Evolutionary conservation across 1,140 invertebrate species (phyloP), one percentile per base, ranked within the genome.

Genomic region (Dysdera silvatica): DNA sequence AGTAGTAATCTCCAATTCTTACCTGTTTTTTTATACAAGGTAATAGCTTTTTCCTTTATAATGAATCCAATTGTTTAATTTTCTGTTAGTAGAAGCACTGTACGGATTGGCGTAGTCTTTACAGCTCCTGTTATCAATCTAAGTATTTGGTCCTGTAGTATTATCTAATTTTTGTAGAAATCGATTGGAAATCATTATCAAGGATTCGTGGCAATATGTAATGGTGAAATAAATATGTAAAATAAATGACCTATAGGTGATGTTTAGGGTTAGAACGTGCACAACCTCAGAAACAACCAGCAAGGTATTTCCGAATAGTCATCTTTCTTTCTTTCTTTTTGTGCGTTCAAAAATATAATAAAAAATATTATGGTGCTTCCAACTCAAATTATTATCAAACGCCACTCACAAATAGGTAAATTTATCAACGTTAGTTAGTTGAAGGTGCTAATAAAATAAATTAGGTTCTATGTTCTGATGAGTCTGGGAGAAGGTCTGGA

Each of bases 391-490:
- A 23, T 23, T 14, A 20, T 26, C 33, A 1, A 55, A 40, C 1
- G n/a, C 35, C 23, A 40, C 33, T 16, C 33, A 2, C 2, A 55
- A 41, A 41, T 55, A 55, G 28, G 52, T 40, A 41, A 55, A 40
- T 28, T 14, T 55, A 12, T 55, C 52, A 12, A 29, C 28, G 29
- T 24, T 23, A n/a, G 14, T 14, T 29, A 55, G 29, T 55, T 24
- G 0, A 14, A 14, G 7, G 28, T 55, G 24, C 28, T 41, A 14
- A 37, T 55, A 55, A 55, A 24, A 2, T 4, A 55, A 26, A 16
- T 20, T 24, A 29, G 52, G 52, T 41, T 29, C 16, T 37, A 40
- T 24, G 29, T 40, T 55, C 41, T 55, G 52, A 37, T 55, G 35
- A 33, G 41, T 55, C 32, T 40, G 20, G 2, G 52, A 55, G 18